Conservation (phyloP, 2,888 invertebrate genomes). For the Germaria angustata region DNA sequence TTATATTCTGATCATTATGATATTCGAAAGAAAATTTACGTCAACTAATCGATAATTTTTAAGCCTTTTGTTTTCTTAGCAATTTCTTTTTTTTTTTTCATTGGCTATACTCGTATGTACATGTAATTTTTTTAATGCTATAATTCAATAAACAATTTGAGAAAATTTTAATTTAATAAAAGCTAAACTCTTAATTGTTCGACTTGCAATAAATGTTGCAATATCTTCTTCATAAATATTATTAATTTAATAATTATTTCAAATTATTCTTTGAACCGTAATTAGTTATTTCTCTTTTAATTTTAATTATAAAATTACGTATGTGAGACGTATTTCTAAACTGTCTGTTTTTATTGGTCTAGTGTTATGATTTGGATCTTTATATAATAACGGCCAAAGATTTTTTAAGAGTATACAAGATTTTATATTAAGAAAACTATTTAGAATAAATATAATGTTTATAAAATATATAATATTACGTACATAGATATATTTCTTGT, state of each 20-base stretch:
- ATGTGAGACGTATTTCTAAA: background rate
- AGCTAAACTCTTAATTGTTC: background rate
- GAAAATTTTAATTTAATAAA: background rate
- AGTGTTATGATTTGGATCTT: slow-evolving; percentile 62
- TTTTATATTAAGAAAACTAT: slow-evolving; percentile 46
- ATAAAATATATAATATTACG: slow-evolving; percentile 34
- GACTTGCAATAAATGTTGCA: slow-evolving; percentile 23
- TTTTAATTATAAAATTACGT: too few relatives aligned
- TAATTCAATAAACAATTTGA: background rate
- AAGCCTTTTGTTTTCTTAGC: background rate
- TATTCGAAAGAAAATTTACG: slow-evolving; percentile 23
- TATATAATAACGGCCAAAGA: slow-evolving; percentile 67
- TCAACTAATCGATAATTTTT: slow-evolving; percentile 46
- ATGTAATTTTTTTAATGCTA: background rate
- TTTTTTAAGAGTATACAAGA: slow-evolving; percentile 56
- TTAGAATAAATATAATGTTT: slow-evolving; percentile 63
- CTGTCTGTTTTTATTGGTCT: slow-evolving; percentile 29
- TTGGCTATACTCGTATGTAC: background rate
- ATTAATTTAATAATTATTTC: background rate
- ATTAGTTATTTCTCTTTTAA: too few relatives aligned
- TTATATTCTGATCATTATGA: background rate
- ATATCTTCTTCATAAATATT: slow-evolving; percentile 1
- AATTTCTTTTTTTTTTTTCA: background rate
- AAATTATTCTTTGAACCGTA: background rate
- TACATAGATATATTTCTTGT: background rate